Conservation (phyloP, 2,797 vertebrate genomes). For the Onychomys leucogaster region DNA sequence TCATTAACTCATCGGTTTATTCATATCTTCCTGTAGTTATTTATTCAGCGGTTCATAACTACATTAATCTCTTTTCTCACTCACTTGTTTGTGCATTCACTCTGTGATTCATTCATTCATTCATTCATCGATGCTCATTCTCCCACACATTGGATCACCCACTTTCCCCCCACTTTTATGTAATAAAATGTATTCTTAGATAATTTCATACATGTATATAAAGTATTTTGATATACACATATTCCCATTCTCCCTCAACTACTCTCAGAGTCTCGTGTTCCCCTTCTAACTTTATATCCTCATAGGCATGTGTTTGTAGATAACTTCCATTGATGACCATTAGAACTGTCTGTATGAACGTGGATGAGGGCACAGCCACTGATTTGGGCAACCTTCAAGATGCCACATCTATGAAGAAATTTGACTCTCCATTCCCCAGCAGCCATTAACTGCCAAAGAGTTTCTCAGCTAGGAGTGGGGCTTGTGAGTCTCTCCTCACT, state of each 20-base stretch:
- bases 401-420: too few species aligned
- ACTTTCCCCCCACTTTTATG: neutral
- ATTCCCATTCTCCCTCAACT: neutral
- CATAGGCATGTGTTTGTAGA: neutral
- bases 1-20: neutral
- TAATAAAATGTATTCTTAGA: neutral
- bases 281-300: neutral
- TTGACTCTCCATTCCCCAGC: too few species aligned
- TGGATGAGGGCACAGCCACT: too few species aligned
- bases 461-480: too few species aligned
- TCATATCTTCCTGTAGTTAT: neutral
- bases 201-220: neutral
- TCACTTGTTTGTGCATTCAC: too few species aligned
- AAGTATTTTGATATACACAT: neutral
- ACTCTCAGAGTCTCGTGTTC: neutral
- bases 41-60: neutral
- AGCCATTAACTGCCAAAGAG: too few species aligned
- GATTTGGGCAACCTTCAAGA: too few species aligned
- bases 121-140: neutral
- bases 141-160: neutral
- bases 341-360: too few species aligned
- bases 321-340: neutral
- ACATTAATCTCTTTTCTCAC: neutral
- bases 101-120: neutral
- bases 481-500: too few species aligned